phyloP scores from a whole-genome alignment of 2,888 invertebrate species.

The Lissocephala sabroskyi region DNA sequence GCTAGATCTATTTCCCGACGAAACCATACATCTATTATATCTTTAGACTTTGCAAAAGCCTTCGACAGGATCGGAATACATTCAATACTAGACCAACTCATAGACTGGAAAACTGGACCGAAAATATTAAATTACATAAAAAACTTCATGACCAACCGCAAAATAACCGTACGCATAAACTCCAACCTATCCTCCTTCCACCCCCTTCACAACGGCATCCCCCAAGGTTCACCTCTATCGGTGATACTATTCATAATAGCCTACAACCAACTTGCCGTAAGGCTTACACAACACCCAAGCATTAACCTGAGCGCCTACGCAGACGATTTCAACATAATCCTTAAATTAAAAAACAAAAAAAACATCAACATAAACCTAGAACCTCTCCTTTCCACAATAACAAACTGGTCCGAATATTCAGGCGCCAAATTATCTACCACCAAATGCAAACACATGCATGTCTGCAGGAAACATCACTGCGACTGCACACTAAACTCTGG shows the following conservation, averaged over 20 bases:
- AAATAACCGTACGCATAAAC: too few species aligned
- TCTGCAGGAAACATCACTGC: conserved; percentile 23
- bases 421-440: conserved; percentile 13
- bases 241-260: not conserved
- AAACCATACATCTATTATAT: conserved; percentile 11
- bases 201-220: too few species aligned
- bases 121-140: too few species aligned
- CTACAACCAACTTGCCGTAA: not conserved
- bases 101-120: not conserved
- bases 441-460: conserved; percentile 20
- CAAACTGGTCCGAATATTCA: conserved; percentile 15
- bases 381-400: too few species aligned
- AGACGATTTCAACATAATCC: conserved; percentile 16
- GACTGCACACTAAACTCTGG: not conserved
- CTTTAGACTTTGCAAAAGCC: conserved; percentile 20
- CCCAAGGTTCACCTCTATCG: too few species aligned
- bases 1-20: conserved; percentile 8
- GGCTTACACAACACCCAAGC: not conserved
- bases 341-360: conserved; percentile 10
- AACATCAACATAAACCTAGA: too few species aligned
- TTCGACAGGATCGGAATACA: conserved; percentile 16
- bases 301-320: conserved; percentile 17
- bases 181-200: too few species aligned
- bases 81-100: too few species aligned
- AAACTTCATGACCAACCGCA: too few species aligned